Evolutionary conservation across 2,113 vertebrate genomes (phyloP).

Genomic region (Nycticryphes semicollaris): DNA sequence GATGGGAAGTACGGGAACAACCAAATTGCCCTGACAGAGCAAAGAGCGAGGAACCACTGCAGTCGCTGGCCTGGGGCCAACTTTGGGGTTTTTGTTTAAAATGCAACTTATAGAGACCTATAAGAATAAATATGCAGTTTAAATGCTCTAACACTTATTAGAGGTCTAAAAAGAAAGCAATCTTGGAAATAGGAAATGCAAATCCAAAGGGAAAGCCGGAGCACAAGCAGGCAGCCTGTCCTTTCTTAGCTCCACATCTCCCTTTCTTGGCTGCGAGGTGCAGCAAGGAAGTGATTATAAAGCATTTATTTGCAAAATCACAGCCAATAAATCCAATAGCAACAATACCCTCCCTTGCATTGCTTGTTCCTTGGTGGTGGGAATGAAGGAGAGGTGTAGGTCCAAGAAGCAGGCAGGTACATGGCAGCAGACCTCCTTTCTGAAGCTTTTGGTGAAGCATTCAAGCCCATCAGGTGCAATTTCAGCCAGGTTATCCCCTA

Average conservation of each 20-base stretch:
- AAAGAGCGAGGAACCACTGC: background rate
- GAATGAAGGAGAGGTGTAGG: background rate
- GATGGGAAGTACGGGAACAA: background rate
- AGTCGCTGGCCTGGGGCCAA: background rate
- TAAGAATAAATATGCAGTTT: background rate
- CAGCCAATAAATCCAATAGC: constrained; percentile 42
- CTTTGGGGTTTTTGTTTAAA: background rate
- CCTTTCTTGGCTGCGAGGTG: background rate
- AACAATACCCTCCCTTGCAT: background rate
- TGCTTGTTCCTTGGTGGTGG: background rate
- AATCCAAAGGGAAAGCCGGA: background rate
- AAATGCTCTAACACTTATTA: background rate
- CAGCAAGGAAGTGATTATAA: constrained; percentile 52
- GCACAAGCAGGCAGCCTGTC: background rate
- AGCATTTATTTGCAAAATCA: constrained; percentile 52
- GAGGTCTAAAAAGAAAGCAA: background rate
- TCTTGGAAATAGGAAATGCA: background rate
- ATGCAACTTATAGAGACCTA: background rate
- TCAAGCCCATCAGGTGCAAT: background rate
- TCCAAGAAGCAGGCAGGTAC: background rate
- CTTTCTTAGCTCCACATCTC: background rate
- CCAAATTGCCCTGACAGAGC: background rate
- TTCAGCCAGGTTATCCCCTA: background rate
- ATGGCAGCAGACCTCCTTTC: background rate
- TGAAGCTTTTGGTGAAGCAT: fast-evolving